Evolutionary conservation across 2,797 vertebrate species (phyloP).

Genomic region (Hozukius guyotensis): DNA sequence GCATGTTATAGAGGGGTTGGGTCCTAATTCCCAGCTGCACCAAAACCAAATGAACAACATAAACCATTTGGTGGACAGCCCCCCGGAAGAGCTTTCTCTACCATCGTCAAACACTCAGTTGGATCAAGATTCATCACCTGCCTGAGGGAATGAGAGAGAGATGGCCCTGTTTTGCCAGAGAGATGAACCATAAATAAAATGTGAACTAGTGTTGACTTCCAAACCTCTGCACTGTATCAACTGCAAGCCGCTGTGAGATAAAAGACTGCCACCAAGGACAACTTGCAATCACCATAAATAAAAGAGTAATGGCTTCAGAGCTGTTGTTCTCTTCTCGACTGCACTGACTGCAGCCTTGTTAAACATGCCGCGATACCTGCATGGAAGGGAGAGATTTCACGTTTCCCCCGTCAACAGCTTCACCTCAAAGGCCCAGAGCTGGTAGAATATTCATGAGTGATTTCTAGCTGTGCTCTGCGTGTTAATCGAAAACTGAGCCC

Average conservation of each 20-base stretch:
- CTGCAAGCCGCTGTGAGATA: slow-evolving; percentile 48
- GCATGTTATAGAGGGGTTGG: background rate
- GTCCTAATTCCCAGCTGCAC: slow-evolving; percentile 2
- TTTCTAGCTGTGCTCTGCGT: slow-evolving; percentile 17
- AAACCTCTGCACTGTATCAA: slow-evolving; percentile 55
- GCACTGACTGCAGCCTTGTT: slow-evolving; percentile 35
- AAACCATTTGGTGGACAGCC: slow-evolving; percentile 31
- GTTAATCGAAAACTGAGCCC: slow-evolving; percentile 4
- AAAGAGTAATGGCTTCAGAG: slow-evolving; percentile 41
- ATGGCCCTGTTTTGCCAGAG: slow-evolving; percentile 18
- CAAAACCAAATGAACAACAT: slow-evolving; percentile 25
- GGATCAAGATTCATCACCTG: slow-evolving; percentile 48
- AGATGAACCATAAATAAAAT: slow-evolving; percentile 69
- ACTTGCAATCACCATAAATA: slow-evolving; percentile 68
- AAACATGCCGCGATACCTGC: slow-evolving; percentile 8
- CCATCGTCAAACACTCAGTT: slow-evolving; percentile 28
- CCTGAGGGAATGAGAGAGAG: slow-evolving; percentile 19
- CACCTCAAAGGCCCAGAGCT: slow-evolving; percentile 25
- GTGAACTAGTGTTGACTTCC: slow-evolving; percentile 45
- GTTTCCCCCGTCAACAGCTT: slow-evolving; percentile 27
- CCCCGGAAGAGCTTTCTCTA: background rate
- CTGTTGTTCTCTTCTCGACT: slow-evolving; percentile 14
- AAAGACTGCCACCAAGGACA: slow-evolving; percentile 35
- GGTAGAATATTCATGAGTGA: slow-evolving; percentile 45
- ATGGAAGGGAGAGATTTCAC: slow-evolving; percentile 16